phyloP scores from a whole-genome alignment of 2,888 invertebrate species.

The Eudemis profundana region DNA sequence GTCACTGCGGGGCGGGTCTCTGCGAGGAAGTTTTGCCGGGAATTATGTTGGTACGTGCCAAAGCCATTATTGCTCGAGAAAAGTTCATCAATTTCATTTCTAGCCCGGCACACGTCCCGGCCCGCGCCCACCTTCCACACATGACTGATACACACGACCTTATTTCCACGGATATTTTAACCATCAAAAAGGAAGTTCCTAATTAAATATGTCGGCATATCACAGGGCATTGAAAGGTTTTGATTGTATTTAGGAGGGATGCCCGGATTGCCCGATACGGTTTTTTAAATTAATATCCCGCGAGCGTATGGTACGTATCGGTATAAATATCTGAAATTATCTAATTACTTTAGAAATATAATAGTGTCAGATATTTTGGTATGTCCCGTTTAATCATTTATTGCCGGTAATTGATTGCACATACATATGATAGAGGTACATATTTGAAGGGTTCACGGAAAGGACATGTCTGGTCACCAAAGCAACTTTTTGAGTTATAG shows the following conservation, averaged over 20 bases:
- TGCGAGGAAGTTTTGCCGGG: slow-evolving; percentile 82
- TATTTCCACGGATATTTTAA: slow-evolving; percentile 35
- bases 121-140: slow-evolving; percentile 46
- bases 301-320: too few species aligned
- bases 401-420: too few species aligned
- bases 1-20: slow-evolving; percentile 60
- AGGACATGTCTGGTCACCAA: too few species aligned
- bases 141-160: slow-evolving; percentile 46
- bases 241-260: slow-evolving; percentile 17
- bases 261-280: neutral
- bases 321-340: too few species aligned
- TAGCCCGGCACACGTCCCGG: slow-evolving; percentile 57
- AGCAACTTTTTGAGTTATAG: too few species aligned
- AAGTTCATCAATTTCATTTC: slow-evolving; percentile 86
- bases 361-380: too few species aligned
- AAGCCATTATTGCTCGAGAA: slow-evolving; percentile 86
- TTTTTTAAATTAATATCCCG: slow-evolving; percentile 2
- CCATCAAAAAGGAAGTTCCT: slow-evolving; percentile 32
- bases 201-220: slow-evolving; percentile 30
- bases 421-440: too few species aligned
- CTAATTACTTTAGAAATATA: too few species aligned
- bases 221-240: slow-evolving; percentile 22
- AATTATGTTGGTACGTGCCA: slow-evolving; percentile 86
- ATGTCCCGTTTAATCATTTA: too few species aligned
- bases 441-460: too few species aligned